phyloP scores from a whole-genome alignment of 2,888 invertebrate genomes.

The Steinernema hermaphroditum region DNA sequence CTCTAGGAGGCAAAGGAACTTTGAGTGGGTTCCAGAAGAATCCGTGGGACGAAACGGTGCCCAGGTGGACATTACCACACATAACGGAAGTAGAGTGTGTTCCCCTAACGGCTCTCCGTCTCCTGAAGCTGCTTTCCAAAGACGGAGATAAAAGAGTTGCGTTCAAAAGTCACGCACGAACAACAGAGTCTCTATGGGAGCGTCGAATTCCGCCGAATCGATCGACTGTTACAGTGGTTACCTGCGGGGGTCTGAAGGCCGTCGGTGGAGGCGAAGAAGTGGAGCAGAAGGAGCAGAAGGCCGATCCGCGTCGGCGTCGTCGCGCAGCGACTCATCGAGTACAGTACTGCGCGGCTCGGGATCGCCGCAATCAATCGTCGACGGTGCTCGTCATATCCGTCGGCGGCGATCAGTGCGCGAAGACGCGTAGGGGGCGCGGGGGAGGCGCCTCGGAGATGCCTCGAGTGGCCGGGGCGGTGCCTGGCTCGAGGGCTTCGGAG shows the following conservation, averaged over 20 bases:
- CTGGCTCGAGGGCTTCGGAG: not conserved
- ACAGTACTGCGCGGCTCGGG: not conserved
- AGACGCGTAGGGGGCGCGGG: not conserved
- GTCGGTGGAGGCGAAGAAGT: not conserved
- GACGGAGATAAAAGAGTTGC: no score
- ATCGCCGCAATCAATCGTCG: slow-evolving; percentile 10
- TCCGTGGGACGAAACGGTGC: no score
- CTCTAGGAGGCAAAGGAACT: no score
- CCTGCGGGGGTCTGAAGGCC: slow-evolving; percentile 17
- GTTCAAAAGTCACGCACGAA: no score
- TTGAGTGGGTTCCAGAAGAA: no score
- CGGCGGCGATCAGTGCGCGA: slow-evolving; percentile 23
- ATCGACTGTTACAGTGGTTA: not conserved
- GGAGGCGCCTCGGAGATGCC: not conserved
- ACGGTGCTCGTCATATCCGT: slow-evolving; percentile 16
- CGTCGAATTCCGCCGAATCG: no score
- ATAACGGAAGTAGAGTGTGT: no score
- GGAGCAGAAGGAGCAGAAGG: not conserved
- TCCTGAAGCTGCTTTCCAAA: no score
- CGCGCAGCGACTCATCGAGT: not conserved
- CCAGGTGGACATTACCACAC: no score
- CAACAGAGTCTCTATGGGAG: no score
- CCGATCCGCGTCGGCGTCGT: not conserved
- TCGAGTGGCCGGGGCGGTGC: not conserved
- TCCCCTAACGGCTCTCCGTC: no score